phyloP scores from a whole-genome alignment of 2,113 vertebrate species.

The Microtus richardsoni region DNA sequence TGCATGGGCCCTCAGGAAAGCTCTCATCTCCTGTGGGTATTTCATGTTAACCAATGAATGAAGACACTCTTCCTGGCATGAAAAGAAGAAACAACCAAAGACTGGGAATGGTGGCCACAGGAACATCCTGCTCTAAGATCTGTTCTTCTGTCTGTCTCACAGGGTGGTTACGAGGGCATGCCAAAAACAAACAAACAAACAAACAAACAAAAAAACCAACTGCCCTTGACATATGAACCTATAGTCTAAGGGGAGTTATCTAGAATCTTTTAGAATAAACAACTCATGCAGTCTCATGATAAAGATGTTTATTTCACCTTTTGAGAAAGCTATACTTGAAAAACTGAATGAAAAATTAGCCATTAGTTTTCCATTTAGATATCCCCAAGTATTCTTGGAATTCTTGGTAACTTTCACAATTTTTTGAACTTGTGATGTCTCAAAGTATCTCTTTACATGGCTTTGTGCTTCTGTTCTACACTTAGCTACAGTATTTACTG shows the following conservation, averaged over 20 bases:
- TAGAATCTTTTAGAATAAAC: background rate
- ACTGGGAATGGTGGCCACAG: background rate
- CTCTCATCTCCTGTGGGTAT: background rate
- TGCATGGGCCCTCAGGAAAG: background rate
- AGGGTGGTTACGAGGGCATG: background rate
- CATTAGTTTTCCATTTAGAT: conserved; percentile 33
- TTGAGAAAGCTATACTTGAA: conserved; percentile 9
- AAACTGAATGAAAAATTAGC: background rate
- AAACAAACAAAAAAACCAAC: background rate
- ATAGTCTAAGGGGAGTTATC: conserved; percentile 29
- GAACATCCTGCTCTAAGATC: conserved; percentile 20
- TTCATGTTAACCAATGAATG: conserved; percentile 39
- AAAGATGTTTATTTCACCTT: background rate
- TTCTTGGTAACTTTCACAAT: conserved; percentile 13
- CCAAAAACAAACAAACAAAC: background rate
- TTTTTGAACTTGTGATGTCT: conserved; percentile 19
- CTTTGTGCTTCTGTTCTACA: conserved; percentile 16
- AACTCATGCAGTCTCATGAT: background rate
- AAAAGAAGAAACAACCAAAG: conserved; percentile 7
- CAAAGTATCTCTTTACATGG: conserved; percentile 27
- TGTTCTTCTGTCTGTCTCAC: conserved; percentile 23
- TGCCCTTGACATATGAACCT: conserved; percentile 12
- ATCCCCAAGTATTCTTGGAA: conserved; percentile 48
- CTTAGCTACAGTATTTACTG: background rate
- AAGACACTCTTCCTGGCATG: background rate